Percentiles rank a stretch among this genome's conserved stretches.
phyloP scores from a whole-genome alignment of 2,888 invertebrate genomes.

The Steinernema carpocapsae region DNA sequence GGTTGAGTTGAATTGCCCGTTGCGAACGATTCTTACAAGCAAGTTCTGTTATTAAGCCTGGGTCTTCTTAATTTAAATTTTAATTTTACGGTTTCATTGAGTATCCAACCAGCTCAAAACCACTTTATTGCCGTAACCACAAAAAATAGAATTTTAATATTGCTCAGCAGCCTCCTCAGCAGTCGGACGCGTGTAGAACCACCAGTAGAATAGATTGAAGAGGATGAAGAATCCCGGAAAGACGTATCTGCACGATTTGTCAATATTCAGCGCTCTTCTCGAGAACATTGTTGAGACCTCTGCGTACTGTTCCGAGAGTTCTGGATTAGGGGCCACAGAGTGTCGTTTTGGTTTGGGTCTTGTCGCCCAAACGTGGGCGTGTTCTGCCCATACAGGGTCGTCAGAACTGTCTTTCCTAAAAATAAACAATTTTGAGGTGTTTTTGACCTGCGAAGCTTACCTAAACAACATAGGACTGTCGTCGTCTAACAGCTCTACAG shows the following conservation, averaged over 20 bases:
- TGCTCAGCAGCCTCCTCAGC: too few species aligned
- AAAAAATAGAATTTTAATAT: too few species aligned
- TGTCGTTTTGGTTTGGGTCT: constrained; percentile 20
- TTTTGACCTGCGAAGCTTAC: not conserved
- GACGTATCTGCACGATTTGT: constrained; percentile 55
- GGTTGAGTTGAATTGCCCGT: too few species aligned
- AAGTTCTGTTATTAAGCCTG: too few species aligned
- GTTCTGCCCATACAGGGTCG: constrained; percentile 20
- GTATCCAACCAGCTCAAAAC: too few species aligned
- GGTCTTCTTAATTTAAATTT: too few species aligned
- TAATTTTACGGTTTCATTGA: too few species aligned
- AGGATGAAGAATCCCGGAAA: constrained; percentile 57
- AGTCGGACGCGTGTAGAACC: constrained; percentile 13
- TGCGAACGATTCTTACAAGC: too few species aligned
- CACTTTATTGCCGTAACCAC: too few species aligned
- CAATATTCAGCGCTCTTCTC: constrained; percentile 57
- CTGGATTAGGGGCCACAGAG: constrained; percentile 33
- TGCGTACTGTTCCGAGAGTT: constrained; percentile 36
- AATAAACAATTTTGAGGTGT: not conserved
- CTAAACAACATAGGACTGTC: constrained; percentile 28
- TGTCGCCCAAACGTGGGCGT: constrained; percentile 17
- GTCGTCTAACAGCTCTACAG: not conserved
- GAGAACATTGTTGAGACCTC: constrained; percentile 49
- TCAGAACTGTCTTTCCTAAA: constrained; percentile 25
- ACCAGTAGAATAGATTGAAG: constrained; percentile 47